phyloP scores from a whole-genome alignment of 2,797 vertebrate species.

The Ctenosaura bakeri region DNA sequence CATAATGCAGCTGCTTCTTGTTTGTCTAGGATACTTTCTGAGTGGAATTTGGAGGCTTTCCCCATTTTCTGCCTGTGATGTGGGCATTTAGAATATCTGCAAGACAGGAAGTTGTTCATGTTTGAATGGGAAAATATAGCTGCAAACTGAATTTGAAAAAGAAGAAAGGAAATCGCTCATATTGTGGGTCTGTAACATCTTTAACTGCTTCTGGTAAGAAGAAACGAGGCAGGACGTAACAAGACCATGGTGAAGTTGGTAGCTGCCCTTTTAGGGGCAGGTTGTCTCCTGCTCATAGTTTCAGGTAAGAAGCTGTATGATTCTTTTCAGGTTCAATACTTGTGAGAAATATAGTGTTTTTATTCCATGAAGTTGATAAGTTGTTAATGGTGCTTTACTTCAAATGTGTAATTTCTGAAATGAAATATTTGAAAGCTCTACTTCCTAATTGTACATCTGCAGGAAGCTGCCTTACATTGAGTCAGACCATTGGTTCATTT shows the following conservation, averaged over 20 bases:
- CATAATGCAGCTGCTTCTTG: background rate
- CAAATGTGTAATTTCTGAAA: background rate
- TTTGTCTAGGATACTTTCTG: background rate
- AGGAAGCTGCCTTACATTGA: background rate
- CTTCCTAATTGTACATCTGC: background rate
- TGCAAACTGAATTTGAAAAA: background rate
- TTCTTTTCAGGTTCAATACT: background rate
- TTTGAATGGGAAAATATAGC: background rate
- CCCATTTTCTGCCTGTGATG: background rate
- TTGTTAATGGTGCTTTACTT: background rate
- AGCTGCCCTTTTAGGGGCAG: background rate
- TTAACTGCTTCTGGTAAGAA: background rate
- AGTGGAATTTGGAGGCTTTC: background rate
- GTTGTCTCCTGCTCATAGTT: conserved; percentile 14
- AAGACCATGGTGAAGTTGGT: conserved; percentile 23
- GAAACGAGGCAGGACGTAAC: background rate
- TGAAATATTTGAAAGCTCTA: background rate
- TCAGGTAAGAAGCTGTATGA: conserved; percentile 29
- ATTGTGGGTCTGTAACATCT: background rate
- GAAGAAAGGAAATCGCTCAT: background rate
- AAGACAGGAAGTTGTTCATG: background rate
- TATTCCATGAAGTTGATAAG: no score
- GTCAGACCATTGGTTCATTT: background rate
- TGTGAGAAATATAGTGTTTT: background rate
- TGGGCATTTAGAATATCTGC: background rate